A percentile compares a stretch with the other conserved stretches of the same genome.
Evolutionary conservation across 2,888 invertebrate species (phyloP).

Genomic region (Monopis laevigella): DNA sequence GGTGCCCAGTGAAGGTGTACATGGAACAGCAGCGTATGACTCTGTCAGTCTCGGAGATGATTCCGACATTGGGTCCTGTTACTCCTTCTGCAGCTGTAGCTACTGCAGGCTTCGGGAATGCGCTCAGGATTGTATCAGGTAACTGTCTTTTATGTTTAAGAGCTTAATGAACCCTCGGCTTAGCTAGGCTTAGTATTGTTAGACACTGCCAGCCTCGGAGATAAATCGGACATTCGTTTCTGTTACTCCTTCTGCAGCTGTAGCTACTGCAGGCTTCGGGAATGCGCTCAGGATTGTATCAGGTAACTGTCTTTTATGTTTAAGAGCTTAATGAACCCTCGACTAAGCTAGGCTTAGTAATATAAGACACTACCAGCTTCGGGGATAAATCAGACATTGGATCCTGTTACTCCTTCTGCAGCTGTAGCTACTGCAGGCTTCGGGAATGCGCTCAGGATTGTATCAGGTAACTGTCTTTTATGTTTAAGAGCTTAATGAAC

Average conservation of each 20-base stretch:
- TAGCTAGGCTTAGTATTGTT: too few species aligned
- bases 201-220: conserved; percentile 49
- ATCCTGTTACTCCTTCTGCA: conserved; percentile 68
- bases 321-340: too few species aligned
- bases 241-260: conserved; percentile 70
- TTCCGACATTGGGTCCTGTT: conserved; percentile 66
- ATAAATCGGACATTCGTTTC: conserved; percentile 61
- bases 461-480: conserved; percentile 45
- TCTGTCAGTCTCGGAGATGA: conserved; percentile 47
- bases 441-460: conserved; percentile 55
- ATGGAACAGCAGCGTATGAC: conserved; percentile 33
- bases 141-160: too few species aligned
- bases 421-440: conserved; percentile 69
- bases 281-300: conserved; percentile 54
- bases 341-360: too few species aligned
- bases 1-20: conserved; percentile 38
- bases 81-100: conserved; percentile 69
- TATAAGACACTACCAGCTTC: too few species aligned
- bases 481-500: too few species aligned
- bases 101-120: conserved; percentile 64
- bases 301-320: conserved; percentile 42
- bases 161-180: too few species aligned
- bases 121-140: conserved; percentile 58
- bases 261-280: conserved; percentile 66
- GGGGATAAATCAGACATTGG: conserved; percentile 57